Evolutionary conservation across 2,113 vertebrate genomes (phyloP), one percentile per base, ranked within the genome.

Genomic region (Semnornis frantzii): DNA sequence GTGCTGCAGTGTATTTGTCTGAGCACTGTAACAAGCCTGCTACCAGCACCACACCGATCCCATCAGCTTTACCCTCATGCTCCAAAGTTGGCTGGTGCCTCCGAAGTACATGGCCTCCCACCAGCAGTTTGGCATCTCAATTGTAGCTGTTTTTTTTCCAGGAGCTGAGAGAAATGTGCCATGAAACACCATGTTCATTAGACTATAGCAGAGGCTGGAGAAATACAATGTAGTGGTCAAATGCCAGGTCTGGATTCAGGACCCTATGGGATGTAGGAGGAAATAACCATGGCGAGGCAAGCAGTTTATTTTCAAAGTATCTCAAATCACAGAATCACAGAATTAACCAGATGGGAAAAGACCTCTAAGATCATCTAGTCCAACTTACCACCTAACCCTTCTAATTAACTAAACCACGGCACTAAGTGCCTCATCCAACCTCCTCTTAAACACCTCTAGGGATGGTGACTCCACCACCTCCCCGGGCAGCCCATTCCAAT

Each of bases 211-310:
- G 74, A 85, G 87, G 27, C 44, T 34, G 70, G 54, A 71, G 39
- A 85, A 84, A 57, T 31, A 54, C 15, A 14, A 7, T 0, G 2
- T 21, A 21, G n/a, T 64, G 50, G 66, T 89, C 65, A 72, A 82
- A 79, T 50, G 27, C 73, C 44, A 60, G 54, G 28, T 75, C 73
- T 90, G 89, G 37, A 82, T 84, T 84, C 48, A 6, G 58, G 63
- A 88, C 50, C 8, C 18, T 21, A 0, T 6, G 50, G 70, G 39
- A 64, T 0, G 2, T 48, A 28, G 0, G 8, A 83, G 62, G 46
- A 72, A 93, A 15, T 54, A 57, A 34, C 28, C 85, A 75, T 2
- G 1, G 15, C 59, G 72, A 33, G 78, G 33, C 37, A 88, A 86
- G 24, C 60, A 64, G 52, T 62, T 79, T 27, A 39, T 77, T 75